A percentile compares a stretch with the other conserved stretches of the same genome.
phyloP scores from a whole-genome alignment of 1,140 invertebrate species.

The Atopsyche davidsoni region DNA sequence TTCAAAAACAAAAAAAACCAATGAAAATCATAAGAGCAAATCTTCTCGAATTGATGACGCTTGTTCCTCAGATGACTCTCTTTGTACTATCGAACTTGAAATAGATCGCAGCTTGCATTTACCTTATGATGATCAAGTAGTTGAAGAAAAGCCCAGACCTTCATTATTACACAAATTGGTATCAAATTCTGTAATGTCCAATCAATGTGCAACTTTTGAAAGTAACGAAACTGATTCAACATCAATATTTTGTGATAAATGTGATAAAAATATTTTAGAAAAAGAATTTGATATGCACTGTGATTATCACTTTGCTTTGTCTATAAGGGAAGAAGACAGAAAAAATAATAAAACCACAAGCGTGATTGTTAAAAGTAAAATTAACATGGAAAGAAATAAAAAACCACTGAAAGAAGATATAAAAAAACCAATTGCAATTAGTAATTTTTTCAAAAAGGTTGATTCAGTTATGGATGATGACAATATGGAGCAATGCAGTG shows the following conservation, averaged over 20 bases:
- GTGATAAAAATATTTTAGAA: slow-evolving; percentile 45
- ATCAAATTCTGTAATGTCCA: slow-evolving; percentile 22
- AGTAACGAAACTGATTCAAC: too few relatives aligned
- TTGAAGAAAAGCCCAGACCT: slow-evolving; percentile 32
- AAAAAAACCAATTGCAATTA: slow-evolving; percentile 21
- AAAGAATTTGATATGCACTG: slow-evolving; percentile 47
- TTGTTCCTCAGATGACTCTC: slow-evolving; percentile 31
- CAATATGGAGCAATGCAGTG: slow-evolving; percentile 49
- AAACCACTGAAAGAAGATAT: not conserved
- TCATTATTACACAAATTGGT: too few relatives aligned
- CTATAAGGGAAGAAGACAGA: slow-evolving; percentile 50
- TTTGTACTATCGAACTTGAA: slow-evolving; percentile 43
- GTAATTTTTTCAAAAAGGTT: slow-evolving; percentile 34
- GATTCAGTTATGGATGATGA: slow-evolving; percentile 3
- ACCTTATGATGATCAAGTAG: slow-evolving; percentile 36
- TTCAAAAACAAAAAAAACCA: not conserved
- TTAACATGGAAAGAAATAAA: slow-evolving; percentile 24
- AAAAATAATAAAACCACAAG: too few relatives aligned
- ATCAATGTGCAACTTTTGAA: too few relatives aligned
- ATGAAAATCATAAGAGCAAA: not conserved
- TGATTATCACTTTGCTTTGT: slow-evolving; percentile 57
- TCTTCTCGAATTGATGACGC: slow-evolving; percentile 14
- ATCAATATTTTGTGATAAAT: slow-evolving; percentile 46
- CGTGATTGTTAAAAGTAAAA: too few relatives aligned
- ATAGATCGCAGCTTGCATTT: slow-evolving; percentile 44